Conservation (phyloP, 2,113 vertebrate species). For the Aleadryas rufinucha region DNA sequence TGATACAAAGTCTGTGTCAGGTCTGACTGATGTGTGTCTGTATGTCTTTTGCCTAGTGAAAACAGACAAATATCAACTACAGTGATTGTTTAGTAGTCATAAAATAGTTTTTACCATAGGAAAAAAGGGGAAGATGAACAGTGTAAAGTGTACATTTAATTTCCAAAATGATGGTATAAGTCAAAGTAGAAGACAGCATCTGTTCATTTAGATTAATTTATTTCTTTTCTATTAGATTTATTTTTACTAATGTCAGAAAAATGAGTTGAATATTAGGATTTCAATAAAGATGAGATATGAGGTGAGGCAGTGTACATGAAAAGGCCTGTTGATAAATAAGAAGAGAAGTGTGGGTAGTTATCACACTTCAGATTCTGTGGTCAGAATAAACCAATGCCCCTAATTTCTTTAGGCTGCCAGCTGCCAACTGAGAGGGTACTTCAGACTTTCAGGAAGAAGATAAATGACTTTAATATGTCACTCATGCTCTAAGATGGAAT, state of each 20-base stretch:
- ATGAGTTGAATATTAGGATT: neutral
- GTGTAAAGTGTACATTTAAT: neutral
- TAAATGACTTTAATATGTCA: slow-evolving; percentile 19
- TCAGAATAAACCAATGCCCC: neutral
- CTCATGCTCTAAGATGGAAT: neutral
- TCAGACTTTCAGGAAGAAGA: neutral
- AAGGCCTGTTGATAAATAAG: neutral
- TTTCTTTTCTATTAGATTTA: neutral
- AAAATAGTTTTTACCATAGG: neutral
- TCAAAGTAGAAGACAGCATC: neutral
- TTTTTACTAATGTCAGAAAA: neutral
- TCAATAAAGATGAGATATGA: neutral
- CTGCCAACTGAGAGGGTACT: neutral
- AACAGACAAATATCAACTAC: neutral
- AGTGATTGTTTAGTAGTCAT: neutral
- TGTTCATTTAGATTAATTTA: neutral
- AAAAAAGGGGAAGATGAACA: neutral
- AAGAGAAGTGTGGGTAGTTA: neutral
- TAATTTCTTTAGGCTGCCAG: neutral
- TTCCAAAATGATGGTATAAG: neutral
- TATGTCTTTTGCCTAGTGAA: neutral
- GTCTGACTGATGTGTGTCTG: neutral
- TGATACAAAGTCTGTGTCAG: neutral
- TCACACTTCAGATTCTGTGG: neutral
- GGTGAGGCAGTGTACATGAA: neutral